Evolutionary conservation across 2,797 vertebrate genomes (phyloP).

Genomic region (Ceryle rudis): DNA sequence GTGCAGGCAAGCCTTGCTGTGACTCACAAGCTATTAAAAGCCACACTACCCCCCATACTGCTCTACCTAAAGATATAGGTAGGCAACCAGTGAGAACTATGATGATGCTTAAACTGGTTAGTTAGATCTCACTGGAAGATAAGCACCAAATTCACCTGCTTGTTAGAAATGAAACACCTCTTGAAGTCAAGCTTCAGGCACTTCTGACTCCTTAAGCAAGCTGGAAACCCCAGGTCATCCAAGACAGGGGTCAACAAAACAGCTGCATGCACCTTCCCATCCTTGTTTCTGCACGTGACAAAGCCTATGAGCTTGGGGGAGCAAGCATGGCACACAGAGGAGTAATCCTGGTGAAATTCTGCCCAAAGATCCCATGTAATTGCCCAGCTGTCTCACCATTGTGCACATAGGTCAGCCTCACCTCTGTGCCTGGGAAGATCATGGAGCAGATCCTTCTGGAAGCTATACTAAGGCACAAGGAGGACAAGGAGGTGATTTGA

Average conservation of each 20-base stretch:
- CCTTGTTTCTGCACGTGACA: accelerated
- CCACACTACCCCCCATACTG: background rate
- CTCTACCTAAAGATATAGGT: background rate
- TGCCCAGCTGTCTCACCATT: background rate
- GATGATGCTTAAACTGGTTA: background rate
- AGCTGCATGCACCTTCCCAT: accelerated
- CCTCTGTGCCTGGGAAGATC: background rate
- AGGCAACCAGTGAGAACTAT: background rate
- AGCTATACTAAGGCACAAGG: background rate
- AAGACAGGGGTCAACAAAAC: background rate
- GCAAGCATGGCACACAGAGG: accelerated
- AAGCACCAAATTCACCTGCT: background rate
- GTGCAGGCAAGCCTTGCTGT: background rate
- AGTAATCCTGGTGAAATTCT: background rate
- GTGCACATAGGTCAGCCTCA: background rate
- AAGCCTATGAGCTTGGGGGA: accelerated
- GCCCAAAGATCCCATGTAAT: background rate
- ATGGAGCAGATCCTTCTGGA: background rate
- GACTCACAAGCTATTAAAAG: background rate
- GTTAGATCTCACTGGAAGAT: background rate
- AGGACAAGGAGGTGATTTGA: background rate
- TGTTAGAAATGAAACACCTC: background rate
- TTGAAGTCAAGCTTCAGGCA: background rate
- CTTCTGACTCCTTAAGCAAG: background rate
- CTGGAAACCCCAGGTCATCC: background rate